Percentiles rank a stretch among this genome's conserved stretches.
Conservation (phyloP, 2,888 invertebrate species). For the Drepana falcataria region DNA sequence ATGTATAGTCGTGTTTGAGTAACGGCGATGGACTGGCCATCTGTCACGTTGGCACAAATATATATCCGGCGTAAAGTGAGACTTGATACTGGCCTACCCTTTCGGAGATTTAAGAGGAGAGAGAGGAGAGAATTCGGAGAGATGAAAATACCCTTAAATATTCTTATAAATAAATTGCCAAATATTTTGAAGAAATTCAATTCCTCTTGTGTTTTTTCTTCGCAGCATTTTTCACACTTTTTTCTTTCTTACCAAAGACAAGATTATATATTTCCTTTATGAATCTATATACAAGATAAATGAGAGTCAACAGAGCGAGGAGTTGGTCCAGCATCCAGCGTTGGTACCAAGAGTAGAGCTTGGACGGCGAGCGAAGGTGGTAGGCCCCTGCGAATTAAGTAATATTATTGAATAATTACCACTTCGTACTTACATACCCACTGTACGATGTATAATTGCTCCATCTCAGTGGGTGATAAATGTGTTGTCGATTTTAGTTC, state of each 20-base stretch:
- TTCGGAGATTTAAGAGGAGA: too few relatives aligned
- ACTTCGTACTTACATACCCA: too few relatives aligned
- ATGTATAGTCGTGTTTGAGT: too few relatives aligned
- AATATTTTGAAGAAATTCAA: not conserved
- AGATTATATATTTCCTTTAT: not conserved
- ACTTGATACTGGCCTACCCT: too few relatives aligned
- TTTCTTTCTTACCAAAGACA: not conserved
- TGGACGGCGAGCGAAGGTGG: conserved; percentile 39
- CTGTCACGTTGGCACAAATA: too few relatives aligned
- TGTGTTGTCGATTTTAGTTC: too few relatives aligned
- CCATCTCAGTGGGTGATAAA: too few relatives aligned
- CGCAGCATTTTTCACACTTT: not conserved
- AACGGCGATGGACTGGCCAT: too few relatives aligned
- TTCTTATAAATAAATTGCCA: not conserved
- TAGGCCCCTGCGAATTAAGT: conserved; percentile 31
- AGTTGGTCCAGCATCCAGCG: conserved; percentile 41
- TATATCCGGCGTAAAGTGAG: too few relatives aligned
- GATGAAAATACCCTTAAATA: not conserved
- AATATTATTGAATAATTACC: not conserved
- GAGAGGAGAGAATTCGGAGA: too few relatives aligned
- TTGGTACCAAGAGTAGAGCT: conserved; percentile 40
- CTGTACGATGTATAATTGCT: too few relatives aligned
- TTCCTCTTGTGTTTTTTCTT: not conserved
- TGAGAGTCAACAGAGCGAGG: conserved; percentile 10
- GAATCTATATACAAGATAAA: conserved; percentile 5